Percentiles rank a stretch among this genome's conserved stretches.
Conservation (phyloP, 2,888 invertebrate genomes). For the Nomada lathburiana region DNA sequence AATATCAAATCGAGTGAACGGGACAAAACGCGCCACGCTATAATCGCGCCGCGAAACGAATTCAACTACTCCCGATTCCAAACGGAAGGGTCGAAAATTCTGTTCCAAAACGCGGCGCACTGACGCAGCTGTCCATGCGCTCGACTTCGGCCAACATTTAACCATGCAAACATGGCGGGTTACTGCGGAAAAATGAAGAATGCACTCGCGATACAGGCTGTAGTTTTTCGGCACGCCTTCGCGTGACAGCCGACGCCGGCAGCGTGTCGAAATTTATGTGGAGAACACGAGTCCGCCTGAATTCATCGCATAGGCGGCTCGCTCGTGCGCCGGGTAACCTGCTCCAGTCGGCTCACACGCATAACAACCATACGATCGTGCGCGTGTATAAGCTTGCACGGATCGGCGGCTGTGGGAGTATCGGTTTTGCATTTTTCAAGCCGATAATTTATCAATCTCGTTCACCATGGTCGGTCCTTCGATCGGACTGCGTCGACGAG, state of each 20-base stretch:
- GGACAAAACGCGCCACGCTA: too few relatives aligned
- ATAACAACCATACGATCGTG: not conserved
- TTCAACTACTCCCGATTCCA: not conserved
- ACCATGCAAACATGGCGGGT: slow-evolving; percentile 51
- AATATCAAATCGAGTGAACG: too few relatives aligned
- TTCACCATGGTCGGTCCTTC: slow-evolving; percentile 37
- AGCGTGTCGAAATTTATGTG: slow-evolving; percentile 76
- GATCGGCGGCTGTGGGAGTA: slow-evolving; percentile 61
- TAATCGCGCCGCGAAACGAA: too few relatives aligned
- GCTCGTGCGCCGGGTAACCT: slow-evolving; percentile 38
- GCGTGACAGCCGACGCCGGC: slow-evolving; percentile 75
- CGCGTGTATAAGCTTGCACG: not conserved
- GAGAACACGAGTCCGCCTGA: slow-evolving; percentile 76
- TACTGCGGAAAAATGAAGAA: slow-evolving; percentile 73
- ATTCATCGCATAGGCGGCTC: slow-evolving; percentile 69
- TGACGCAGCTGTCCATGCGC: not conserved
- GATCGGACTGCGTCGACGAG: slow-evolving; percentile 33
- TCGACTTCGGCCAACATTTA: slow-evolving; percentile 35
- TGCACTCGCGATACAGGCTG: slow-evolving; percentile 63
- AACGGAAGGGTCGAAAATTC: slow-evolving; percentile 4
- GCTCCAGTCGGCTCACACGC: not conserved
- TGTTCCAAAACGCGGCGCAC: slow-evolving; percentile 27
- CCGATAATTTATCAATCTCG: slow-evolving; percentile 82
- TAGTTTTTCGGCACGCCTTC: slow-evolving; percentile 66
- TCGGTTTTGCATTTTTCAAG: slow-evolving; percentile 83